A percentile compares a stretch with the other conserved stretches of the same genome.
Conservation (phyloP, 1,140 invertebrate species). For the Macrosteles quadrilineatus region DNA sequence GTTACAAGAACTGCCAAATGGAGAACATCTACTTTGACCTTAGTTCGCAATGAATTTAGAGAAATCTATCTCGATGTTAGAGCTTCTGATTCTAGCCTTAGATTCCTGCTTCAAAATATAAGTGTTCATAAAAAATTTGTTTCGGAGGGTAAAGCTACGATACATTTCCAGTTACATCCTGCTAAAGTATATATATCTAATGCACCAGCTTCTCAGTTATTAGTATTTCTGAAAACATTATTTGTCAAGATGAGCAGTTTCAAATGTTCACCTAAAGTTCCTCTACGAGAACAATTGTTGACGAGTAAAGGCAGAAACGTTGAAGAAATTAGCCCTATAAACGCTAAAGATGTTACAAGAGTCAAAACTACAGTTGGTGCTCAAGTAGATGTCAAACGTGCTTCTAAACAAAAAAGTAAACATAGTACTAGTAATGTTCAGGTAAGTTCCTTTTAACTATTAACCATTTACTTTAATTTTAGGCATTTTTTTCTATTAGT, state of each 20-base stretch:
- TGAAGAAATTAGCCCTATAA: slow-evolving; percentile 86
- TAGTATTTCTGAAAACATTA: slow-evolving; percentile 78
- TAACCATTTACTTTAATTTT: too few species aligned
- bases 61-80: slow-evolving; percentile 50
- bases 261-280: slow-evolving; percentile 51
- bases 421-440: neutral
- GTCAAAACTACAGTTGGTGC: slow-evolving; percentile 55
- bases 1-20: slow-evolving; percentile 40
- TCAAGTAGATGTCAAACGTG: neutral
- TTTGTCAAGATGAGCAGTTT: slow-evolving; percentile 74
- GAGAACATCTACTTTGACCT: slow-evolving; percentile 64
- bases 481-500: too few species aligned
- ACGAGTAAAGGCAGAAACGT: slow-evolving; percentile 63
- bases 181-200: slow-evolving; percentile 84
- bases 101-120: slow-evolving; percentile 67
- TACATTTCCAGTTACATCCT: slow-evolving; percentile 75
- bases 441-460: too few species aligned
- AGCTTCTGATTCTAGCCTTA: slow-evolving; percentile 40
- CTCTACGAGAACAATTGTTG: slow-evolving; percentile 63
- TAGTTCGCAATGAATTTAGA: slow-evolving; percentile 73
- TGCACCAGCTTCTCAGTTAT: slow-evolving; percentile 78
- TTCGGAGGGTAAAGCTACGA: slow-evolving; percentile 86
- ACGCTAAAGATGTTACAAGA: slow-evolving; percentile 64
- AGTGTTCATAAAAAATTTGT: slow-evolving; percentile 87
- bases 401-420: neutral